Evolutionary conservation across 2,888 invertebrate genomes (phyloP).

Genomic region (Melanostoma mellinum): DNA sequence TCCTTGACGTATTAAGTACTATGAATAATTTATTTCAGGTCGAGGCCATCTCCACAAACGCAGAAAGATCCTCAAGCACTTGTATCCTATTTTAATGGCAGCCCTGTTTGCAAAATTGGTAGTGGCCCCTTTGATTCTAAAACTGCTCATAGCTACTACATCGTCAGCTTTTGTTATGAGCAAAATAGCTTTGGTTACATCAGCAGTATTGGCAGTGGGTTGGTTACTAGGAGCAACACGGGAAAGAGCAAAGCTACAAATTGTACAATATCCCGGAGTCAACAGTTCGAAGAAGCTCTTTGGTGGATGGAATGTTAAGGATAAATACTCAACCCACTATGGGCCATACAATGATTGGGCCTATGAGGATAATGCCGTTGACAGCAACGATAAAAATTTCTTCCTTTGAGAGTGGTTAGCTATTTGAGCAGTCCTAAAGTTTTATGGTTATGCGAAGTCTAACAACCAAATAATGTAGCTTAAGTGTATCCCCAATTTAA

Average conservation of each 20-base stretch:
- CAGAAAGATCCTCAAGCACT: constrained; percentile 83
- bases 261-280: constrained; percentile 52
- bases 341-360: constrained; percentile 43
- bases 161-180: constrained; percentile 82
- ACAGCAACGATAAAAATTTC: constrained; percentile 39
- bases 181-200: constrained; percentile 79
- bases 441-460: too few relatives aligned
- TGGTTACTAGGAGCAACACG: constrained; percentile 75
- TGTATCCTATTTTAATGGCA: constrained; percentile 86
- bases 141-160: constrained; percentile 87
- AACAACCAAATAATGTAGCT: too few relatives aligned
- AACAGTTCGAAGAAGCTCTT: constrained; percentile 18
- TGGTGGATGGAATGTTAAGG: constrained; percentile 59
- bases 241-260: constrained; percentile 56
- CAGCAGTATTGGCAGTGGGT: constrained; percentile 78
- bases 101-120: constrained; percentile 86
- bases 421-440: not conserved
- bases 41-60: constrained; percentile 80
- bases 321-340: constrained; percentile 31
- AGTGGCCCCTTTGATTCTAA: constrained; percentile 86
- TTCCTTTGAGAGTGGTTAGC: constrained; percentile 33
- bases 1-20: not conserved
- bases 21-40: constrained; percentile 72
- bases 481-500: too few relatives aligned
- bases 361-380: constrained; percentile 15